phyloP scores from a whole-genome alignment of 2,113 vertebrate species.

The Cisticola juncidis region DNA sequence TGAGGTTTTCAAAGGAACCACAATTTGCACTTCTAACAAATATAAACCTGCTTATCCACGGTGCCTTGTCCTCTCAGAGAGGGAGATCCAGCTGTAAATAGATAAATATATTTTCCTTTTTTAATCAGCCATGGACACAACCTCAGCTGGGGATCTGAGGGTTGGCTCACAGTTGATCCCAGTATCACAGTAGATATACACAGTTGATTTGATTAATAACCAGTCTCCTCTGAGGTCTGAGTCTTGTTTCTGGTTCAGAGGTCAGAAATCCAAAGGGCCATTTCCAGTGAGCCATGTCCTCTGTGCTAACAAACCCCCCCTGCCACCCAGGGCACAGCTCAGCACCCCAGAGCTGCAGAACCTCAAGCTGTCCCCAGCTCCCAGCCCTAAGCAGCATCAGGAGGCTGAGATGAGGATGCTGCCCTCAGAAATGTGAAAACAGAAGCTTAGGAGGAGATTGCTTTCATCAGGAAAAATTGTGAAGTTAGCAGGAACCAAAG shows the following conservation, averaged over 20 bases:
- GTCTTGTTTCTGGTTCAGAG: conserved; percentile 17
- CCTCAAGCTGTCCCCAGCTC: not conserved
- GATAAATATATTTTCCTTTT: conserved; percentile 17
- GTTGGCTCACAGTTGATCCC: not conserved
- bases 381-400: not conserved
- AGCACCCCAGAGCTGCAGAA: not conserved
- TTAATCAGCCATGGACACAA: not conserved
- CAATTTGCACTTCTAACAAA: conserved; percentile 60
- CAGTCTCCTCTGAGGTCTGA: not conserved
- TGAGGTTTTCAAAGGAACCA: conserved; percentile 32
- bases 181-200: no score
- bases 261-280: not conserved
- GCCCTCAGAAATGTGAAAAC: conserved; percentile 50
- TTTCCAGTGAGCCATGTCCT: not conserved
- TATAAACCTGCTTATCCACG: conserved; percentile 26
- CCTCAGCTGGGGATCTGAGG: conserved; percentile 32
- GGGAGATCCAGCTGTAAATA: conserved; percentile 12
- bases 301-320: not conserved
- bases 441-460: conserved; percentile 33
- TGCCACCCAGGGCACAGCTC: not conserved
- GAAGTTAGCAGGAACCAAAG: conserved; percentile 58
- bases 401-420: conserved; percentile 31
- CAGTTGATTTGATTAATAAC: conserved; percentile 36
- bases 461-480: conserved; percentile 57
- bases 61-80: conserved; percentile 14